Evolutionary conservation across 2,888 invertebrate species (phyloP).

Genomic region (Cepaea hortensis): DNA sequence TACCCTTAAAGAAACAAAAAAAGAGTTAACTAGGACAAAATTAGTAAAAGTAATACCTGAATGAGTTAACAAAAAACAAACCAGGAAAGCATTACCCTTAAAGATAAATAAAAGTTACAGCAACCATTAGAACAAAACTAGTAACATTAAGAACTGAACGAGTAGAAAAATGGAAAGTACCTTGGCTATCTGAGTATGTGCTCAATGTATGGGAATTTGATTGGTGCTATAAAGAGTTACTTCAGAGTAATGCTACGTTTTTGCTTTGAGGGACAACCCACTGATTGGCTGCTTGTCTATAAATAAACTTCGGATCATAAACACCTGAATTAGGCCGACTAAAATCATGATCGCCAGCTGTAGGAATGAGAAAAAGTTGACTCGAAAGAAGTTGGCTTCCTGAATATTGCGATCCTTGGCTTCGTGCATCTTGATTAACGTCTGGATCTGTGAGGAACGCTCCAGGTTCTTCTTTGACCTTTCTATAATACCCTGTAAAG

Average conservation of each 20-base stretch:
- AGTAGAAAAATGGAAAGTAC: too few species aligned
- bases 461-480: constrained; percentile 79
- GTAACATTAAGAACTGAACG: too few species aligned
- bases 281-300: constrained; percentile 77
- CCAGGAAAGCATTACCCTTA: too few species aligned
- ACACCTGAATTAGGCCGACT: constrained; percentile 84
- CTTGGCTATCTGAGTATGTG: too few species aligned
- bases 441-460: constrained; percentile 73
- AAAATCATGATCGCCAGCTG: constrained; percentile 85
- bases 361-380: constrained; percentile 84
- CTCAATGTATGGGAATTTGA: too few species aligned
- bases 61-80: too few species aligned
- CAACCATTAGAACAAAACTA: too few species aligned
- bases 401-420: constrained; percentile 88
- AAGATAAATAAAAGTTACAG: too few species aligned
- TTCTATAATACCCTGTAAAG: constrained; percentile 81
- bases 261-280: constrained; percentile 33
- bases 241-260: constrained; percentile 28
- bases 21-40: too few species aligned
- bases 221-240: too few species aligned
- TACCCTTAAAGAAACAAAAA: too few species aligned
- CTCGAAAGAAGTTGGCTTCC: constrained; percentile 87
- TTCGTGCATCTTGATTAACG: constrained; percentile 83
- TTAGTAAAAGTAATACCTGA: too few species aligned
- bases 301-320: constrained; percentile 88